phyloP scores from a whole-genome alignment of 1,140 invertebrate species.

The Carposina sasakii region DNA sequence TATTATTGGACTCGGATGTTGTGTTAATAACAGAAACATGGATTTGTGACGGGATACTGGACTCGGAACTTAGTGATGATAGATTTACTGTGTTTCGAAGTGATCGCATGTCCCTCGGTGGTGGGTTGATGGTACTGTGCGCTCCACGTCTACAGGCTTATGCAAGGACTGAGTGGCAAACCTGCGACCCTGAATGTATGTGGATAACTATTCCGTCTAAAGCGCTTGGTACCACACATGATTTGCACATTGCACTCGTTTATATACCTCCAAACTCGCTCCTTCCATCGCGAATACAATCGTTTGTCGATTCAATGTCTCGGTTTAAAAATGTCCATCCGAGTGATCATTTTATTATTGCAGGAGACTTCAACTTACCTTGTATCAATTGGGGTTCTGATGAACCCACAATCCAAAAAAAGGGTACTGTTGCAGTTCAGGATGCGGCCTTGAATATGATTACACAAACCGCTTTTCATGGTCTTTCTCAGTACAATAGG shows the following conservation, averaged over 20 bases:
- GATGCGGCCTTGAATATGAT: not conserved
- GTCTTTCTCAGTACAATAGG: conserved; percentile 10
- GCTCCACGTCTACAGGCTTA: conserved; percentile 7
- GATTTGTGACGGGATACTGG: conserved; percentile 19
- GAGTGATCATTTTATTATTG: conserved; percentile 14
- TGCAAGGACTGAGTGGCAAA: conserved; percentile 1
- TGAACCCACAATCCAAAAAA: not conserved
- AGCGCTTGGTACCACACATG: not conserved
- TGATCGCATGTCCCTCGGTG: conserved; percentile 15
- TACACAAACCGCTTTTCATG: not conserved
- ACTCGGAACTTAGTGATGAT: conserved; percentile 17
- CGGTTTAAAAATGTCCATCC: not conserved
- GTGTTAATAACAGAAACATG: conserved; percentile 25
- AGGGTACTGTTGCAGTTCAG: conserved; percentile 3
- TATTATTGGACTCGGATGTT: conserved; percentile 14
- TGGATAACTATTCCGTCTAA: not conserved
- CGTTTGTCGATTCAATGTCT: conserved; percentile 1
- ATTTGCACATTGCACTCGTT: conserved; percentile 13
- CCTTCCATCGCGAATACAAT: not conserved
- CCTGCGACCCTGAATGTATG: not conserved
- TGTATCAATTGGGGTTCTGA: conserved; percentile 10
- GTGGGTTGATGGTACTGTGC: conserved; percentile 19
- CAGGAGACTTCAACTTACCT: conserved; percentile 19
- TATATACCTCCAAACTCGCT: conserved; percentile 13
- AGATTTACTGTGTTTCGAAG: conserved; percentile 19